These are phyloP conservation scores for Oxygymnocypris stewartii DNA, from an alignment of 2,113 vertebrate genomes.

Conservation along the genomic window DNA sequence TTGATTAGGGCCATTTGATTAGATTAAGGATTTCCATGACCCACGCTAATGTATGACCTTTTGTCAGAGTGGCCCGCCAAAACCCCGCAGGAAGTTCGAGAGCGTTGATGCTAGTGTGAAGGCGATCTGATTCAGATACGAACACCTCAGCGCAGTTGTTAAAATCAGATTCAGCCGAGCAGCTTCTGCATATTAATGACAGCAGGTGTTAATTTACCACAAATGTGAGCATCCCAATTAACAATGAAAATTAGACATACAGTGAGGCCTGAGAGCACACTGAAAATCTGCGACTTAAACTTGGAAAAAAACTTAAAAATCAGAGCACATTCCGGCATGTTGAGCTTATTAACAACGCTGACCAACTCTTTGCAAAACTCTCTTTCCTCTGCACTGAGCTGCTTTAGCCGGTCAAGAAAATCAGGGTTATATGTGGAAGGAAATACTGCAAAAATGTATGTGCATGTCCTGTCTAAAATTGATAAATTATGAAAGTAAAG, in stretches of 20 bases:
- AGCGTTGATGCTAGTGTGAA: conserved; percentile 27
- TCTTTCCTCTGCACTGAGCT: conserved; percentile 33
- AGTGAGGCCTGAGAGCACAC: not conserved
- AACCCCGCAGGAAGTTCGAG: not conserved
- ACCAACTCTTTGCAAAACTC: conserved; percentile 1
- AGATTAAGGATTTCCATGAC: conserved; percentile 36
- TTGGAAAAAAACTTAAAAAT: not conserved
- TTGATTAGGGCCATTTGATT: conserved; percentile 48
- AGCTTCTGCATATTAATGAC: conserved; percentile 8
- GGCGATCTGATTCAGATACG: conserved; percentile 14
- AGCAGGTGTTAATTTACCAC: conserved; percentile 5
- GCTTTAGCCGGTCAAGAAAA: conserved; percentile 6
- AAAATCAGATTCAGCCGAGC: not conserved
- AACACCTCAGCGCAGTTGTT: not conserved
- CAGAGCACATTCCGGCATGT: not conserved
- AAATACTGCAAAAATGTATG: not conserved
- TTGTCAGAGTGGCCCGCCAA: conserved; percentile 10
- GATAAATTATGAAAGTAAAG: no score
- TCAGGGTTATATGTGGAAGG: not conserved
- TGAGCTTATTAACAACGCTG: conserved; percentile 41
- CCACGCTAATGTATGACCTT: conserved; percentile 29
- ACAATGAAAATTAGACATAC: not conserved
- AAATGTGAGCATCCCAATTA: conserved; percentile 1
- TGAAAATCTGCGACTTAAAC: not conserved
- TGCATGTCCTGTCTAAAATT: not conserved